phyloP scores from a whole-genome alignment of 1,140 invertebrate species.

The Caligus rogercresseyi region DNA sequence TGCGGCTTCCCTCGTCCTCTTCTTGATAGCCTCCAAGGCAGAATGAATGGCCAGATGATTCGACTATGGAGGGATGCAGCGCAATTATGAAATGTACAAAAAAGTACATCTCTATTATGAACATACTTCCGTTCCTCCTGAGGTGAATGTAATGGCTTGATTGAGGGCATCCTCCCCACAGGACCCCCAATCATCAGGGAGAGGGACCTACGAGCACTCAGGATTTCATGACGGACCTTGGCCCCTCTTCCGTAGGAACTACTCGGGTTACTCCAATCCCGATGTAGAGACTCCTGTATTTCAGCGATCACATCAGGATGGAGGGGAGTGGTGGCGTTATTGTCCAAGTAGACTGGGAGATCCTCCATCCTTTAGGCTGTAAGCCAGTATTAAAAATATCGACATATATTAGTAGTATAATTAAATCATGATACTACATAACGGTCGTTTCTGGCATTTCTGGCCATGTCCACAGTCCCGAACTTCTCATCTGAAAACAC shows the following conservation, averaged over 20 bases:
- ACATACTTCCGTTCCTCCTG: conserved; percentile 42
- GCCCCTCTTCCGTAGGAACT: conserved; percentile 31
- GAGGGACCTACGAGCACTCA: conserved; percentile 31
- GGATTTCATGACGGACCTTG: conserved; percentile 31
- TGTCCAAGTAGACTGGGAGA: conserved; percentile 35
- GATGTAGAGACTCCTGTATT: conserved; percentile 29
- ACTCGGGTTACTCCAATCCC: conserved; percentile 40
- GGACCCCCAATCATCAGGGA: conserved; percentile 32
- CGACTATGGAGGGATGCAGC: conserved; percentile 27
- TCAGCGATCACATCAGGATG: conserved; percentile 32
- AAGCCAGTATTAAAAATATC: background rate
- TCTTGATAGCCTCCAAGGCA: conserved; percentile 28
- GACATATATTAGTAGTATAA: no score
- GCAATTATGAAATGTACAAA: background rate
- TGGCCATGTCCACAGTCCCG: no score
- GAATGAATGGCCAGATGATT: conserved; percentile 38
- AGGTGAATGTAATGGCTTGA: conserved; percentile 40
- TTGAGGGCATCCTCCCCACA: conserved; percentile 20
- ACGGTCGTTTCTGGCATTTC: no score
- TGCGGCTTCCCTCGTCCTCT: conserved; percentile 32
- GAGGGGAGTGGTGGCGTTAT: conserved; percentile 41
- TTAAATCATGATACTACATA: no score
- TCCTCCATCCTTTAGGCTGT: background rate
- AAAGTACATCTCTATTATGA: no score
- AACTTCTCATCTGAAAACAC: no score